These are phyloP conservation scores for Megaustenia siamemsis DNA, from an alignment of 2,888 invertebrate species.

Conservation along the genomic window DNA sequence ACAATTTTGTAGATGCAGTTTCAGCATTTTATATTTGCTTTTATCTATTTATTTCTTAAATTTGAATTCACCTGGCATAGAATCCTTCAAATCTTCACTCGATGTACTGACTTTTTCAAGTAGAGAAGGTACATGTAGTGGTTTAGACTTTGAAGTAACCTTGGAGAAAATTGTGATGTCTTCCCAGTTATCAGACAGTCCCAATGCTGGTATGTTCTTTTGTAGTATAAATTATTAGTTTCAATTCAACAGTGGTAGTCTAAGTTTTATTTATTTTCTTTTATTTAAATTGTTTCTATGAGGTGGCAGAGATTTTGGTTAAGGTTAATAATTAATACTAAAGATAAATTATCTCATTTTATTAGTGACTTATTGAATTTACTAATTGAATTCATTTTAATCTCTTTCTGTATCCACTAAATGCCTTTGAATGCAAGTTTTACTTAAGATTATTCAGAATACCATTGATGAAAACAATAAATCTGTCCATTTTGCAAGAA, in stretches of 20 bases:
- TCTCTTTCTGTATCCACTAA: too few species aligned
- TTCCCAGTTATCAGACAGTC: conserved; percentile 34
- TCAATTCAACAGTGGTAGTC: not conserved
- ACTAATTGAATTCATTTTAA: too few species aligned
- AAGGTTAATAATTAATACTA: too few species aligned
- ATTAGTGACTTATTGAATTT: too few species aligned
- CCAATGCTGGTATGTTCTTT: conserved; percentile 53
- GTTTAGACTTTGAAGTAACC: conserved; percentile 40
- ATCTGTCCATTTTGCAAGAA: too few species aligned
- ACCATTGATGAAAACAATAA: too few species aligned
- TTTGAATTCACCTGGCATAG: conserved; percentile 36
- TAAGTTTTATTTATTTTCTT: not conserved
- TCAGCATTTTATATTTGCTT: not conserved
- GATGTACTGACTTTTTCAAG: conserved; percentile 13
- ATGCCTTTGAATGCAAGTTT: too few species aligned
- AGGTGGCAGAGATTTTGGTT: too few species aligned
- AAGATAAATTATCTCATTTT: too few species aligned
- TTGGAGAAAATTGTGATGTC: conserved; percentile 24
- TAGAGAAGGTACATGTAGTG: conserved; percentile 28
- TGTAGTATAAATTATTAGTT: not conserved
- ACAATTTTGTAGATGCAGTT: conserved; percentile 2
- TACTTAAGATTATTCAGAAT: too few species aligned
- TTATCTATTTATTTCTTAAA: conserved; percentile 11
- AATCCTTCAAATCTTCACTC: conserved; percentile 45
- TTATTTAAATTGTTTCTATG: not conserved